Base-by-base conservation (phyloP, 2,797 vertebrate genomes). In the Enteromius mattozi region DNA sequence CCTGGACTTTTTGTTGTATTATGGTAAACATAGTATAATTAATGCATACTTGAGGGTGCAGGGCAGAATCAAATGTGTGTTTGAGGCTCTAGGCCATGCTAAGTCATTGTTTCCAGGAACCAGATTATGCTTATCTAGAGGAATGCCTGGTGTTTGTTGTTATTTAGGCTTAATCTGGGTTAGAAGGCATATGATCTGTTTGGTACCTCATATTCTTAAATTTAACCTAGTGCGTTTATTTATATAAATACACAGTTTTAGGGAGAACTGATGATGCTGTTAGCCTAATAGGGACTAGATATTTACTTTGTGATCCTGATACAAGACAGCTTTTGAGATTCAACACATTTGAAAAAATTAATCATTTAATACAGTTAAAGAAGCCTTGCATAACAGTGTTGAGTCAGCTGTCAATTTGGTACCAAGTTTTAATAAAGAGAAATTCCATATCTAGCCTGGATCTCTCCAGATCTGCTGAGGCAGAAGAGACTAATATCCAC, bases 1-100 rank as follows among this genome's bases (percentile, higher is more conserved):
- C 92, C 87, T 90, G 90, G 91, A 90, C 87, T 90, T 87, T 87
- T 69, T 86, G 86, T 91, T 88, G 80, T 91, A 86, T 82, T 77
- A 89, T 89, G 49, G 33, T 75, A 61, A 56, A 86, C 74, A 33
- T 84, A 79, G n/a, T 65, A 61, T 70, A 78, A 82, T 51, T 13
- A 78, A 78, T 82, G 78, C 80, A 80, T 85, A 51, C 40, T 76
- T 21, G 69, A 51, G 49, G 42, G 61, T 61, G 70, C 47, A 49
- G 78, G 59, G 21, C 13, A 61, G 59, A 74, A 49, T 49, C 69
- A 71, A 71, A 63, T 56, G 35, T 77, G 30, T 80, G 68, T 59
- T 61, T 78, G 42, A 40, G 12, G 56, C 37, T 82, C 51, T 66
- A 61, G 61, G 74, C 63, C 54, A 82, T 72, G 72, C 56, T 63